phyloP scores from a whole-genome alignment of 2,797 vertebrate genomes.

The Hypotaenidia okinawae region DNA sequence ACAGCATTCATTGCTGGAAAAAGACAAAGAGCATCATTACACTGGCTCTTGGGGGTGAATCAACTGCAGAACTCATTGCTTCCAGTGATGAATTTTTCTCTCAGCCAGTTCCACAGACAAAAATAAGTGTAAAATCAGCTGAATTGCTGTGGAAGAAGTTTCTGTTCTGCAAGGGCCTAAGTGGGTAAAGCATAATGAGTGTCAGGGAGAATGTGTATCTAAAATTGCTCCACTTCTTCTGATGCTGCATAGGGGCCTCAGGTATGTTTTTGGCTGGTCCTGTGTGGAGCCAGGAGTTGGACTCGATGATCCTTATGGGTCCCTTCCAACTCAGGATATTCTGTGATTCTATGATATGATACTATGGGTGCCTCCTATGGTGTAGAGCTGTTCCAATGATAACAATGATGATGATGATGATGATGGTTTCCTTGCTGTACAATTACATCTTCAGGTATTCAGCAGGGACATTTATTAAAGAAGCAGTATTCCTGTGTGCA shows the following conservation, averaged over 20 bases:
- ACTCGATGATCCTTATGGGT: too few species aligned
- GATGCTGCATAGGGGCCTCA: not conserved
- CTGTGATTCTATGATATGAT: not conserved
- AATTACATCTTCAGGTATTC: not conserved
- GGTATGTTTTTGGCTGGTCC: not conserved
- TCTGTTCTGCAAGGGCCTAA: not conserved
- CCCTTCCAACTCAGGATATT: too few species aligned
- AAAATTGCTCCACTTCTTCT: not conserved
- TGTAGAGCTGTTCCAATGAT: not conserved
- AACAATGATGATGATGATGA: not conserved
- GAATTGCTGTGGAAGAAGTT: not conserved
- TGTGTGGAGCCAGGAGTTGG: too few species aligned
- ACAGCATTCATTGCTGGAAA: not conserved
- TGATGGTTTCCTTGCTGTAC: not conserved
- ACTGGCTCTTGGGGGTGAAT: not conserved
- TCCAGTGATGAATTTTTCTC: not conserved
- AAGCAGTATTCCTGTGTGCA: not conserved
- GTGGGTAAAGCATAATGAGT: not conserved
- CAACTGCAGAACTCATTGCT: not conserved
- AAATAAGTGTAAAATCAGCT: not conserved
- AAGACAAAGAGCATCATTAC: not conserved
- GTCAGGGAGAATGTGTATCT: not conserved
- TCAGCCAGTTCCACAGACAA: not conserved
- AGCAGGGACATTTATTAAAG: not conserved
- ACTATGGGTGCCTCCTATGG: not conserved